Evolutionary conservation across 2,797 vertebrate genomes (phyloP), one percentile per base, ranked within the genome.

Genomic region (Chaetophractus vellerosus): DNA sequence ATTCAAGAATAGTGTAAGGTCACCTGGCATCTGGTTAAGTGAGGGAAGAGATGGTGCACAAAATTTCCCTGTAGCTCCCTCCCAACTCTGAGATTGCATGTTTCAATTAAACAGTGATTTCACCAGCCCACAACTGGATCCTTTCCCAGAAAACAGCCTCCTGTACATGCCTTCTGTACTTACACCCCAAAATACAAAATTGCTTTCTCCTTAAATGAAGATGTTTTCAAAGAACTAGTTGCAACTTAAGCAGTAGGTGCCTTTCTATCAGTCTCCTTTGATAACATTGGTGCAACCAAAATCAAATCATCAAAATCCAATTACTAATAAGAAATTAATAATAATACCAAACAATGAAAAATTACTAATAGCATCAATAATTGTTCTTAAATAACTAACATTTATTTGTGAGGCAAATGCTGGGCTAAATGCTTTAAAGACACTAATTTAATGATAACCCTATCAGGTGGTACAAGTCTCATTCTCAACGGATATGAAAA

Each of bases 81-180:
- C 38, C 9, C 33, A 82, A 14, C 21, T 19, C 76, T 59, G 83
- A 89, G 26, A 84, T 11, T 61, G 2, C 64, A 12, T 87, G 31
- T 75, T 79, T 86, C 41, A n/a, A 87, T 93, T 80, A 76, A 87
- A 45, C 23, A 57, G 11, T 80, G 38, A 90, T 33, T 95, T 87
- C 28, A 88, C 10, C 41, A 82, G 26, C 36, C n/a, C 31, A 92
- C 59, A 69, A 21, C 36, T 48, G 16, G 52, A 3, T 63, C 74
- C 26, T 90, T 87, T 66, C 82, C 21, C 52, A 61, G 78, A 86
- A 94, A 95, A 78, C 16, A 71, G 11, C 33, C 91, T 93, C 59
- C 63, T 76, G 26, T 72, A 28, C 23, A 28, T 87, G 71, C 52
- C 18, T 93, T 59, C 38, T 36, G 10, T 23, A 91, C 80, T 87